Evolutionary conservation across 1,140 invertebrate species (phyloP).

Genomic region (Vanessa tameamea): DNA sequence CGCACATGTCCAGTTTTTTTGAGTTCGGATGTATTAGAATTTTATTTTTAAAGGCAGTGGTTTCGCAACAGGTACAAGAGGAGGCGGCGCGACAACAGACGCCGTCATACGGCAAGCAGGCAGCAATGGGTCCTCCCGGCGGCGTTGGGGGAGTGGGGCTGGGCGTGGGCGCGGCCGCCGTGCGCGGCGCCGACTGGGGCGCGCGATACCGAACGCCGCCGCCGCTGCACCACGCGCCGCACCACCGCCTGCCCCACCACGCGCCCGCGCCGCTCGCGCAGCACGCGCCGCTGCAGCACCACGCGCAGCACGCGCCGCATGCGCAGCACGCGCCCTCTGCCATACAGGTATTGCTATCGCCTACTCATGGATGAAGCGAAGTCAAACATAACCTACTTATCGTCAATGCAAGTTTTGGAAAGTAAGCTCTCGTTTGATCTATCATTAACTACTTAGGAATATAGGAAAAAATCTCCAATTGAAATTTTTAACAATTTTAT

Average conservation of each 20-base stretch:
- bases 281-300: slow-evolving; percentile 45
- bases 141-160: slow-evolving; percentile 64
- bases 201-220: slow-evolving; percentile 69
- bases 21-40: too few species aligned
- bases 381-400: too few species aligned
- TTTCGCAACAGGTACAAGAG: slow-evolving; percentile 89
- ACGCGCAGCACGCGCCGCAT: slow-evolving; percentile 72
- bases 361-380: not conserved
- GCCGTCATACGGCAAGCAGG: slow-evolving; percentile 85
- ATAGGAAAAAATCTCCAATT: too few species aligned
- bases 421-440: too few species aligned
- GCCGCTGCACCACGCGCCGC: slow-evolving; percentile 56
- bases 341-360: slow-evolving; percentile 13
- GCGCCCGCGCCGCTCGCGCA: slow-evolving; percentile 75
- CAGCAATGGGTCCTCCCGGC: slow-evolving; percentile 70
- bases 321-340: slow-evolving; percentile 56
- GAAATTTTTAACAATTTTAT: too few species aligned
- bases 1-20: too few species aligned
- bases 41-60: too few species aligned
- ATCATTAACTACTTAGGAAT: too few species aligned
- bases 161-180: slow-evolving; percentile 41
- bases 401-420: too few species aligned
- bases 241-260: slow-evolving; percentile 66
- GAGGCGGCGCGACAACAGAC: slow-evolving; percentile 91
- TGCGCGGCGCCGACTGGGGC: slow-evolving; percentile 55